Evolutionary conservation across 1,140 invertebrate genomes (phyloP), one percentile per base, ranked within the genome.

Genomic region (Babylonia areolata): DNA sequence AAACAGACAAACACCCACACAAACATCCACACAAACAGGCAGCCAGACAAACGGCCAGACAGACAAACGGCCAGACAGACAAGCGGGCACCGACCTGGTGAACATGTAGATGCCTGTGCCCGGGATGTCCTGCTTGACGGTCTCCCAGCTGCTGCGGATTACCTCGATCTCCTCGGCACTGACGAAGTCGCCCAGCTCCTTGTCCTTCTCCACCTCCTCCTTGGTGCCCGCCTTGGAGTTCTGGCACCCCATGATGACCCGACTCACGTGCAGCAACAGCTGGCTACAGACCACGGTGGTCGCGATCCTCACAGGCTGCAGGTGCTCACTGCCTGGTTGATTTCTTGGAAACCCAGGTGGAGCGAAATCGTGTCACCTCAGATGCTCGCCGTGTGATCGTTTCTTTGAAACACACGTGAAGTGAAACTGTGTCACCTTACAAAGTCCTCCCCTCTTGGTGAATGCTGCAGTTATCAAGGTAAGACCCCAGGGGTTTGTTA

Each of bases 21-120:
- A 75, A 31, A 75, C n/a, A 69, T 5, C 33, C 71, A 75, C 20
- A 75, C 71, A 75, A 11, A 75, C 23, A 75, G 6, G 35, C 71
- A 35, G 3, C 33, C 31, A 75, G n/a, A n/a, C n/a, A n/a, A n/a
- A n/a, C n/a, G n/a, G n/a, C n/a, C n/a, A n/a, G n/a, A n/a, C n/a
- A n/a, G 6, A 75, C n/a, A 75, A 3, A 35, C 71, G 35, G 31
- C 11, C 71, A 75, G 71, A 75, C 31, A 75, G 31, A 35, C 33
- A 75, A 31, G 31, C n/a, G 35, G n/a, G 2, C n/a, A n/a, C n/a
- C 80, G 69, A 88, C 87, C 87, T 84, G 28, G 85, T 86, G 51
- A 88, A 88, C 64, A 88, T 88, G 78, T 81, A 85, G 17, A 88
- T 78, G 2, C 87, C 87, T 12, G 87, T 88, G 35, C 84, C 87